phyloP scores from a whole-genome alignment of 2,888 invertebrate species.

The Trisateles emortualis region DNA sequence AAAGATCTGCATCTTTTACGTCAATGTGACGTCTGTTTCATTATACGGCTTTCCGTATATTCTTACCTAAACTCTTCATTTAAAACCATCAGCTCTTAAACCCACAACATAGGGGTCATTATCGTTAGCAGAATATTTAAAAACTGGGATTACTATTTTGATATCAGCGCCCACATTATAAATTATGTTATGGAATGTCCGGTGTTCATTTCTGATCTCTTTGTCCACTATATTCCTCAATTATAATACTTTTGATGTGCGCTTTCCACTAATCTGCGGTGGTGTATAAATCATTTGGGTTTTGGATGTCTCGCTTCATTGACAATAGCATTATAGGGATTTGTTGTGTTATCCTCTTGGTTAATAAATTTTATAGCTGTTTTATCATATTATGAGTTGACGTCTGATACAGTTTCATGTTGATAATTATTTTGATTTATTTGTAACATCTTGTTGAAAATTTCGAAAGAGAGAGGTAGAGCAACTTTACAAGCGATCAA shows the following conservation, averaged over 20 bases:
- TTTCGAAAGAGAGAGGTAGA: no score
- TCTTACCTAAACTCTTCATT: conserved; percentile 63
- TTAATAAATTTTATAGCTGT: conserved; percentile 24
- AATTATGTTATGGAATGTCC: conserved; percentile 82
- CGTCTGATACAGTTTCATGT: conserved; percentile 25
- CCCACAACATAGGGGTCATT: conserved; percentile 59
- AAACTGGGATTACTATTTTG: conserved; percentile 74
- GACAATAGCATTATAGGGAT: conserved; percentile 67
- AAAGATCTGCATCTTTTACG: conserved; percentile 82
- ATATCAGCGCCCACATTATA: conserved; percentile 76
- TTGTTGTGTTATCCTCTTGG: conserved; percentile 39
- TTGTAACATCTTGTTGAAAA: conserved; percentile 24
- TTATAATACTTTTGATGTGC: conserved; percentile 68
- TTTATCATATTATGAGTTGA: conserved; percentile 27
- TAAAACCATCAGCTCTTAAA: conserved; percentile 61
- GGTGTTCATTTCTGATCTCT: conserved; percentile 76
- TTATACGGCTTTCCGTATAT: conserved; percentile 66
- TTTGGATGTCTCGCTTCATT: conserved; percentile 47
- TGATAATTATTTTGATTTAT: conserved; percentile 25
- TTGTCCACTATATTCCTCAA: conserved; percentile 68
- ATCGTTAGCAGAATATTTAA: conserved; percentile 53
- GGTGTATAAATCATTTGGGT: conserved; percentile 59
- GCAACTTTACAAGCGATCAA: no score
- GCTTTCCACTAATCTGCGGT: conserved; percentile 60
- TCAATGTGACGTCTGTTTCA: conserved; percentile 85